Evolutionary conservation across 2,888 invertebrate genomes (phyloP), one percentile per base, ranked within the genome.

Genomic region (Diaprepes abbreviatus): DNA sequence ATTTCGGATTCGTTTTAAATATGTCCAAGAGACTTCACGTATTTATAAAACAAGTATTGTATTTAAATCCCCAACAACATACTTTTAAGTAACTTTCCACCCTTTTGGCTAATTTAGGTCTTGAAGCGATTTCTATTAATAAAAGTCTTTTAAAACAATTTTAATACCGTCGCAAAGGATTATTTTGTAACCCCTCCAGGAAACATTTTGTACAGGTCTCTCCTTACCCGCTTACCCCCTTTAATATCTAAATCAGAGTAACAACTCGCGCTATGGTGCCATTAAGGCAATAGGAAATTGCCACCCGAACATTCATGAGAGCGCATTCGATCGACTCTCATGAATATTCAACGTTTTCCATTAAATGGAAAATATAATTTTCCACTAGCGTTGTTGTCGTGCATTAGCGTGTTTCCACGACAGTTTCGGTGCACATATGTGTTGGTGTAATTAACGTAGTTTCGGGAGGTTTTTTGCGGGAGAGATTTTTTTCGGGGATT

Each of bases 301-400:
- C 45, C 45, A 24, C 1, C 24, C 12, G 24, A 24, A 45, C 45
- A 45, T 12, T 6, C 16, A 14, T 4, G 24, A 24, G 4, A 24
- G 12, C 45, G 45, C 24, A 24, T 45, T 45, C 45, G 45, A 45
- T 45, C 45, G 45, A 6, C 45, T 24, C 24, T 24, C 10, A 45
- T 45, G 45, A 45, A 45, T 45, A 45, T 45, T 45, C 45, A 45
- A 45, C 45, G 21, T 19, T 43, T 43, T 43, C 43, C 19, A 21
- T 4, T 45, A 12, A 45, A 45, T 45, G 45, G 45, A 45, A 45
- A 45, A 45, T 45, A 45, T 45, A 12, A 45, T 45, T 45, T 45
- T 45, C 24, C n/a, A 21, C 21, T 21, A 7, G 45, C 24, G n/a
- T n/a, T 24, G 45, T 45, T 45, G 45, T 24, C 24, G 45, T 21